phyloP scores from a whole-genome alignment of 2,888 invertebrate species.

The Chelonus formosanus region DNA sequence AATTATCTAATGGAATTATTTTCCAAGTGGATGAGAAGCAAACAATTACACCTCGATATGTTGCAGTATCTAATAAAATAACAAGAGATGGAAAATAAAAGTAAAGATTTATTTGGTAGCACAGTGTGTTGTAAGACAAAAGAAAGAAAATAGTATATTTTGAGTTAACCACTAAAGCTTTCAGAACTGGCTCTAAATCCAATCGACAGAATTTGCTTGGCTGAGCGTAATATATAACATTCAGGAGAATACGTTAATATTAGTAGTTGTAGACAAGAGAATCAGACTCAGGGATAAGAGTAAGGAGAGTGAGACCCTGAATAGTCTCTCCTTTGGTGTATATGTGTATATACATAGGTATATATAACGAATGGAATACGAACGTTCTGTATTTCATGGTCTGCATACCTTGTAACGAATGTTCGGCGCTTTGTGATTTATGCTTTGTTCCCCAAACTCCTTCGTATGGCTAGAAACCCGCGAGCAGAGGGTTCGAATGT shows the following conservation, averaged over 20 bases:
- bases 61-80: no score
- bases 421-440: constrained; percentile 60
- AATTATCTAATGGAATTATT: no score
- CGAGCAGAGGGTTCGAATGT: background rate
- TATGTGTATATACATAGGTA: constrained; percentile 14
- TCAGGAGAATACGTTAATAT: constrained; percentile 18
- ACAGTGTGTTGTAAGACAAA: no score
- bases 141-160: background rate
- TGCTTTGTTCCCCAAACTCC: constrained; percentile 46
- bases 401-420: constrained; percentile 57
- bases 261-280: constrained; percentile 22
- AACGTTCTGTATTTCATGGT: constrained; percentile 56
- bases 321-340: background rate
- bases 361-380: constrained; percentile 28
- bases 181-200: constrained; percentile 50
- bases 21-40: no score
- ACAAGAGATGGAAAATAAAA: no score
- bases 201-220: constrained; percentile 49
- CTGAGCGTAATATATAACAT: constrained; percentile 40
- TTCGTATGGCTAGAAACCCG: constrained; percentile 16
- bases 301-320: constrained; percentile 4
- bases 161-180: constrained; percentile 14
- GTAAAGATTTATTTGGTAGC: no score
- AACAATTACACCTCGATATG: no score
- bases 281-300: constrained; percentile 22